Percentiles rank a stretch among this genome's conserved stretches.
These are phyloP conservation scores for Streblospio benedicti DNA, from an alignment of 1,140 invertebrate genomes.

Conservation along the genomic window DNA sequence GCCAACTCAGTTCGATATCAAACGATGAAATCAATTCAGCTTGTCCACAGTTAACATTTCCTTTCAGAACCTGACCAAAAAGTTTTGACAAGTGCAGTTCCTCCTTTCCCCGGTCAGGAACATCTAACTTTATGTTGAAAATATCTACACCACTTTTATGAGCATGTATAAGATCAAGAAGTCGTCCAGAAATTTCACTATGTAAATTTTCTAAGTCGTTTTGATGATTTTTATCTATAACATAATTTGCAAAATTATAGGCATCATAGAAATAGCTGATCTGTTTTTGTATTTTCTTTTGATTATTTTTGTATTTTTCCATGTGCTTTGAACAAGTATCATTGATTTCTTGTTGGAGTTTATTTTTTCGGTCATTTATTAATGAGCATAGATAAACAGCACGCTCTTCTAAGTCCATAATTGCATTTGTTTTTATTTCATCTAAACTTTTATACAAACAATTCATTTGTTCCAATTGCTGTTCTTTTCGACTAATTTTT, in stretches of 20 bases:
- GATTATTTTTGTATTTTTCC: background rate
- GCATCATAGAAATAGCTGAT: background rate
- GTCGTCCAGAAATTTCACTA: background rate
- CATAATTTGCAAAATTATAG: background rate
- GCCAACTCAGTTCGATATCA: constrained; percentile 5
- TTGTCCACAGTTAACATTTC: background rate
- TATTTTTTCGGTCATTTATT: constrained; percentile 1
- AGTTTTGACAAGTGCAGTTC: constrained; percentile 1
- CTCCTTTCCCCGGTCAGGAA: constrained; percentile 3
- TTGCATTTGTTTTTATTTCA: background rate
- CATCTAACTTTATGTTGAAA: background rate
- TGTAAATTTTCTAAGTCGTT: background rate
- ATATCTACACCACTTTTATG: background rate
- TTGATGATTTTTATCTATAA: background rate
- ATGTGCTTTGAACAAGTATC: background rate
- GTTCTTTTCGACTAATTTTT: background rate
- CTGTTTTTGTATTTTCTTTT: background rate
- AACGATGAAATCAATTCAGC: background rate
- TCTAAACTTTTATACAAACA: background rate
- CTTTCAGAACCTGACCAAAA: background rate
- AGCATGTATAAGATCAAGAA: constrained; percentile 2
- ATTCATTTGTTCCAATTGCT: background rate
- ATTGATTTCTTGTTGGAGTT: constrained; percentile 3
- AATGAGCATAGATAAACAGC: background rate
- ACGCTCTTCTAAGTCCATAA: background rate